Conservation (phyloP, 2,888 invertebrate species). For the Acanthococcus lagerstroemiae region DNA sequence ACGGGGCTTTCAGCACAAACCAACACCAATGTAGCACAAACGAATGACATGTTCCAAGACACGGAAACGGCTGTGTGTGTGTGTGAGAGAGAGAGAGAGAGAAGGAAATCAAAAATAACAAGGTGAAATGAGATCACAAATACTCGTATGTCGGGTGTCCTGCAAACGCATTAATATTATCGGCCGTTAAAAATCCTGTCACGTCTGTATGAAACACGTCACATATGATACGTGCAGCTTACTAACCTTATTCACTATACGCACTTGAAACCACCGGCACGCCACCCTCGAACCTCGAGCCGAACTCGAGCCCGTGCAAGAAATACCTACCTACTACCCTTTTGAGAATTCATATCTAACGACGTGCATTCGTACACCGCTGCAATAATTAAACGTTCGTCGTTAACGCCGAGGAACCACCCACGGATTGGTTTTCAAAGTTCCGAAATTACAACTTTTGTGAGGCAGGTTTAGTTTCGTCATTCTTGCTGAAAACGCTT, state of each 20-base stretch:
- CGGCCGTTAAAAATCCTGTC: constrained; percentile 17
- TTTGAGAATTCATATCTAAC: constrained; percentile 11
- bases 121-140: constrained; percentile 22
- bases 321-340: too few species aligned
- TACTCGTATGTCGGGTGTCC: constrained; percentile 14
- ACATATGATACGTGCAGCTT: constrained; percentile 23
- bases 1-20: too few species aligned
- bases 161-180: constrained; percentile 21
- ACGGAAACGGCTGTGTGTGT: too few species aligned
- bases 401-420: too few species aligned
- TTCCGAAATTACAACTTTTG: constrained; percentile 9
- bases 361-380: too few species aligned
- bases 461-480: neutral
- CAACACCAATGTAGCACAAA: too few species aligned
- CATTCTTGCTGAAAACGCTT: constrained; percentile 19
- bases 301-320: too few species aligned
- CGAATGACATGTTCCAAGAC: too few species aligned
- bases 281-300: too few species aligned
- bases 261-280: neutral
- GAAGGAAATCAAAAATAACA: constrained; percentile 26
- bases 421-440: neutral
- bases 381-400: too few species aligned
- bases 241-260: constrained; percentile 3
- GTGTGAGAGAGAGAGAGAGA: too few species aligned
- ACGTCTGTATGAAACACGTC: constrained; percentile 20